These are phyloP conservation scores for Spea multiplicata DNA, from an alignment of 2,113 vertebrate genomes.

Conservation along the genomic window DNA sequence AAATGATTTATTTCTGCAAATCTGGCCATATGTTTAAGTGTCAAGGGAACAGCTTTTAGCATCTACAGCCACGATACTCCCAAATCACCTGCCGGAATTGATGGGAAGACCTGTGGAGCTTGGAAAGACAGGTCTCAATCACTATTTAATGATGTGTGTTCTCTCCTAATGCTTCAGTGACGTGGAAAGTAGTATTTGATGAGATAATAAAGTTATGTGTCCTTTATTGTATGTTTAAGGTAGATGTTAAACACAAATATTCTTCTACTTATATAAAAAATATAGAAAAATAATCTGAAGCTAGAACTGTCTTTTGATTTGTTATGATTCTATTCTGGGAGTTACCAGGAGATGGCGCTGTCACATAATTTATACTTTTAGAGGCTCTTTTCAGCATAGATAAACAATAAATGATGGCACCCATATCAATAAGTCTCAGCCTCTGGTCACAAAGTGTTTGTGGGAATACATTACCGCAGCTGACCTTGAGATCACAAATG, in stretches of 20 bases:
- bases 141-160: constrained; percentile 18
- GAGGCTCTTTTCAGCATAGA: constrained; percentile 11
- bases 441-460: not conserved
- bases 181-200: constrained; percentile 1
- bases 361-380: constrained; percentile 31
- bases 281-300: too few species aligned
- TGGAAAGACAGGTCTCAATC: constrained; percentile 40
- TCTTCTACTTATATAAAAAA: too few species aligned
- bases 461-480: constrained; percentile 5
- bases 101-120: constrained; percentile 38
- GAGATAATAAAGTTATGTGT: too few species aligned
- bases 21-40: constrained; percentile 45
- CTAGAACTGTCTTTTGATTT: too few species aligned
- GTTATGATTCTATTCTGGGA: constrained; percentile 10
- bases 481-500: constrained; percentile 16
- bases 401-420: constrained; percentile 33
- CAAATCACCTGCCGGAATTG: constrained; percentile 42
- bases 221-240: too few species aligned
- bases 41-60: constrained; percentile 36
- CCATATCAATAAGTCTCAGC: not conserved
- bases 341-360: constrained; percentile 43
- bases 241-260: too few species aligned
- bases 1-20: constrained; percentile 48
- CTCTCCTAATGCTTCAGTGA: not conserved
- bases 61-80: constrained; percentile 25